phyloP scores from a whole-genome alignment of 2,797 vertebrate species.

The Halcyon chelicuti region DNA sequence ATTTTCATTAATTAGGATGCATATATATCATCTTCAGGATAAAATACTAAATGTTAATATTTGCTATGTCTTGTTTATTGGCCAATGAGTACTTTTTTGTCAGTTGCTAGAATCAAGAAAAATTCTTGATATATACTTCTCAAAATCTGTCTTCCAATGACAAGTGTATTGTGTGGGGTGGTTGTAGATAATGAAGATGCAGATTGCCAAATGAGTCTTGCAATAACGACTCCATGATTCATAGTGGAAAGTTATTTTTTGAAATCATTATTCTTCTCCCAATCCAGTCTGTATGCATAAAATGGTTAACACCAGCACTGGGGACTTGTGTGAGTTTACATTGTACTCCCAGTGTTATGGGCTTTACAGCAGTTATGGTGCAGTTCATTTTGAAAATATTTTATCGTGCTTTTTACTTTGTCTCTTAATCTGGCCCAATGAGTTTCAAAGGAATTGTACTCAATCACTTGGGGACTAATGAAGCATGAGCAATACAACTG shows the following conservation, averaged over 20 bases:
- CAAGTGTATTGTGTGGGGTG: not conserved
- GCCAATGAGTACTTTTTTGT: not conserved
- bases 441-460: not conserved
- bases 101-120: not conserved
- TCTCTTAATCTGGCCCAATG: not conserved
- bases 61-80: not conserved
- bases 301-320: not conserved
- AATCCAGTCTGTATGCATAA: not conserved
- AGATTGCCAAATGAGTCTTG: not conserved
- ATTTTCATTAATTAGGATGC: not conserved
- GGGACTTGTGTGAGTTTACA: not conserved
- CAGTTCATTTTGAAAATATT: not conserved
- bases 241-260: not conserved
- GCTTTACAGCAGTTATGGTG: not conserved
- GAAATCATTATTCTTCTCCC: not conserved
- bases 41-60: not conserved
- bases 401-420: not conserved
- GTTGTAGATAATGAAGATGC: not conserved
- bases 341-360: rapidly evolving
- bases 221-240: not conserved
- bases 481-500: not conserved
- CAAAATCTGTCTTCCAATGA: not conserved
- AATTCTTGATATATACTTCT: not conserved
- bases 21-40: not conserved
- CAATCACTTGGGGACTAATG: not conserved